Conservation (phyloP, 2,797 vertebrate species). For the Protosalanx chinensis region DNA sequence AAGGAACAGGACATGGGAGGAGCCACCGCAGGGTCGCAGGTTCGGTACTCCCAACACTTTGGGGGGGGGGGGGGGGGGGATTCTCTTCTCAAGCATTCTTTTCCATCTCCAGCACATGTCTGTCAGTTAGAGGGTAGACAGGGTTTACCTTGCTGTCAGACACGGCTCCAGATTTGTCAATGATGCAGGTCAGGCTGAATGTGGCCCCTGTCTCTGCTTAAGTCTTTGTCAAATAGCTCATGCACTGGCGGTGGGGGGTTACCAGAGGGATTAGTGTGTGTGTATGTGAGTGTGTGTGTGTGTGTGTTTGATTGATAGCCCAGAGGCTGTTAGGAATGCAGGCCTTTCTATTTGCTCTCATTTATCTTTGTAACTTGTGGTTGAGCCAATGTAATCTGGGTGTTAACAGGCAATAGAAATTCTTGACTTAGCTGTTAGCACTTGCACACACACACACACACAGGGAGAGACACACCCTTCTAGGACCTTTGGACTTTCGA, state of each 20-base stretch:
- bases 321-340: conserved; percentile 46
- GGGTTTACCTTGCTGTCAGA: conserved; percentile 3
- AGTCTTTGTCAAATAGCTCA: conserved; percentile 49
- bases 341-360: conserved; percentile 55
- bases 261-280: conserved; percentile 21
- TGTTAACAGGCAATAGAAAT: conserved; percentile 55
- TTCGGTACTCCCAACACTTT: background rate
- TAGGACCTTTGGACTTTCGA: conserved; percentile 68
- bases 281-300: conserved; percentile 23
- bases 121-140: conserved; percentile 3
- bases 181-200: conserved; percentile 38
- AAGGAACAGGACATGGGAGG: conserved; percentile 18
- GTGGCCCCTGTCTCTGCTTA: conserved; percentile 27
- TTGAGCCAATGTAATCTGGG: conserved; percentile 54
- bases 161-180: conserved; percentile 30
- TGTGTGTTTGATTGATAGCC: conserved; percentile 46
- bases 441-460: conserved; percentile 34
- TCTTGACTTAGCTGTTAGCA: conserved; percentile 47
- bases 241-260: conserved; percentile 43
- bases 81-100: background rate
- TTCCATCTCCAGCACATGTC: background rate
- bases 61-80: background rate
- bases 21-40: background rate
- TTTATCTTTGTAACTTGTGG: conserved; percentile 53
- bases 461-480: conserved; percentile 45